Base-by-base conservation (phyloP, 2,888 invertebrate species). In the Cheilosia variabilis region DNA sequence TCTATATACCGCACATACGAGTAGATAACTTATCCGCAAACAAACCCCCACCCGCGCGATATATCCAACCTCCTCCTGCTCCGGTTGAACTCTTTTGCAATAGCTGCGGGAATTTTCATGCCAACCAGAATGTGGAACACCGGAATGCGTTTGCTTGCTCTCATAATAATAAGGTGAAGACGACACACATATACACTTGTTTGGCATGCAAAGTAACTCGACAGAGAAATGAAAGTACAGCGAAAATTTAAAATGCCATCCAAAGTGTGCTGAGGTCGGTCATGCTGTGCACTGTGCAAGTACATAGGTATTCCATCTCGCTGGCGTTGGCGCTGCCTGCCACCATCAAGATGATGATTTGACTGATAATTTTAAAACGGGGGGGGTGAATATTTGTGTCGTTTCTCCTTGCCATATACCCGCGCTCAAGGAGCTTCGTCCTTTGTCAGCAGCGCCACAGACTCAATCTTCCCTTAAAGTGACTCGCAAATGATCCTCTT, bases 121-220 rank as follows among this genome's bases (percentile, higher is more conserved):
- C 53, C 65, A 80, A 55, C 68, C 68, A 73, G 75, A 81, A 69
- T 63, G 57, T 75, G 81, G 68, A 75, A 69, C 75, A 81, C 75
- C 62, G 69, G 75, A 81, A 75, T 81, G 55, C 75, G 57, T 69
- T 81, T 68, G 80, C 66, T 73, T 62, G 60, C 66, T 80, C 66
- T 80, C 73, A 75, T 75, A 81, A 75, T 75, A 81, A 81, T 62
- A 81, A 75, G 73, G 60, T 57, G 62, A 75, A 73, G 80, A 73
- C 62, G 62, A 53, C 66, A 68, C 68, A 66, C 45, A 45, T 24
- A 57, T 37, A 37, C 37, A 37, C 19, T 62, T 34, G 68, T 62
- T 73, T 75, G 66, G 66, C 62, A 80, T 80, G 80, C 68, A 80
- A 80, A 80, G 68, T 73, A 65, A 73, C 73, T 73, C 47, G 66